Base-by-base conservation (phyloP, 2,888 invertebrate genomes). In the Apamea sordens region DNA sequence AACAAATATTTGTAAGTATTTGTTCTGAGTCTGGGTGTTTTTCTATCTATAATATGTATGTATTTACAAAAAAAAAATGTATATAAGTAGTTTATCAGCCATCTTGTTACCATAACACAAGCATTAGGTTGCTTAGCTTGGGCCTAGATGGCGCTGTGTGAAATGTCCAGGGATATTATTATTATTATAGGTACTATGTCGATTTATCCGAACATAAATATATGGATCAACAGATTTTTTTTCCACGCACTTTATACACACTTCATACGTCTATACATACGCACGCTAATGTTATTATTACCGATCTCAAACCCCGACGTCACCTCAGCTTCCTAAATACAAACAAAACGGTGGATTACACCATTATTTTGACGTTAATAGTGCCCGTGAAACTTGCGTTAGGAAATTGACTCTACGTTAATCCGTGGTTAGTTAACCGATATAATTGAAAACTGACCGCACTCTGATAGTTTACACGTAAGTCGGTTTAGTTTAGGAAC, bases 371-470 rank as follows among this genome's bases (percentile, higher is more conserved):
- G 67, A 82, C 67, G 63, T 77, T 67, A 74, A 80, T 76, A 63
- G 68, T 41, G 28, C 65, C 65, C 76, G 47, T 50, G 70, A 64
- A 72, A 76, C 59, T 41, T 73, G 50, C 63, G 73, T 80, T 81
- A 71, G 72, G 24, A 82, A 77, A 74, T 82, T 79, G 82, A 88
- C 70, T 86, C 24, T 76, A 63, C 70, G 67, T 41, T 86, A 83
- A 83, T 73, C 77, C 41, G 59, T 59, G 80, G 80, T 83, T 80
- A 64, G 77, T 84, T 77, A 65, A 83, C 73, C 61, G 68, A 77
- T 84, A 56, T 84, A 84, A 88, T 83, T 80, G 78, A 75, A 82
- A 80, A 73, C 18, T 85, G 78, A 86, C 86, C 86, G 67, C 80
- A 21, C 56, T 77, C 65, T 69, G 68, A 73, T 69, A 65, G 53